Percentiles rank a stretch among this genome's conserved stretches.
Conservation (phyloP, 2,113 vertebrate genomes). For the Columba livia region DNA sequence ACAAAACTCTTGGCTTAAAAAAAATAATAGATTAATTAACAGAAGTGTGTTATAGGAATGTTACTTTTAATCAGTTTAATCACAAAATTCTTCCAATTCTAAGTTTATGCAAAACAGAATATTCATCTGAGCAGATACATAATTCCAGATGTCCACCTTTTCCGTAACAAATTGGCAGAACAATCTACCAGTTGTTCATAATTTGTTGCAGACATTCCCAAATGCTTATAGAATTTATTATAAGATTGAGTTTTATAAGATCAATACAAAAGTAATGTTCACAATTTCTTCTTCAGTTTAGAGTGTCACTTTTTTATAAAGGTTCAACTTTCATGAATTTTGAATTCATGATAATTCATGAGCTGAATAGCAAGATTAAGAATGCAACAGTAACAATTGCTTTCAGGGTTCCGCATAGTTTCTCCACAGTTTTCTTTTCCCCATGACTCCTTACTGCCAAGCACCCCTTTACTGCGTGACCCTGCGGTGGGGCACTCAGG, state of each 20-base stretch:
- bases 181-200: background rate
- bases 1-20: background rate
- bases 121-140: background rate
- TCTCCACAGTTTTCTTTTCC: background rate
- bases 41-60: background rate
- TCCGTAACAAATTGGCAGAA: background rate
- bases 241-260: background rate
- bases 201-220: background rate
- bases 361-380: background rate
- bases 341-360: background rate
- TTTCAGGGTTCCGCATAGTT: background rate
- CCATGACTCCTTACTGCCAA: background rate
- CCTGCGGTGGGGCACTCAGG: fast-evolving
- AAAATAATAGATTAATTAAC: background rate
- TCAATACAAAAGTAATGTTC: background rate
- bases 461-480: background rate
- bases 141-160: background rate
- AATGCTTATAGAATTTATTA: background rate
- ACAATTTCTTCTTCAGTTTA: background rate
- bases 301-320: background rate
- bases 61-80: background rate
- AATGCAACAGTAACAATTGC: background rate
- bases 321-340: background rate
- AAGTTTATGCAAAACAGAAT: background rate
- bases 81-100: background rate